Evolutionary conservation across 2,113 vertebrate genomes (phyloP).

Genomic region (Lipophrys pholis): DNA sequence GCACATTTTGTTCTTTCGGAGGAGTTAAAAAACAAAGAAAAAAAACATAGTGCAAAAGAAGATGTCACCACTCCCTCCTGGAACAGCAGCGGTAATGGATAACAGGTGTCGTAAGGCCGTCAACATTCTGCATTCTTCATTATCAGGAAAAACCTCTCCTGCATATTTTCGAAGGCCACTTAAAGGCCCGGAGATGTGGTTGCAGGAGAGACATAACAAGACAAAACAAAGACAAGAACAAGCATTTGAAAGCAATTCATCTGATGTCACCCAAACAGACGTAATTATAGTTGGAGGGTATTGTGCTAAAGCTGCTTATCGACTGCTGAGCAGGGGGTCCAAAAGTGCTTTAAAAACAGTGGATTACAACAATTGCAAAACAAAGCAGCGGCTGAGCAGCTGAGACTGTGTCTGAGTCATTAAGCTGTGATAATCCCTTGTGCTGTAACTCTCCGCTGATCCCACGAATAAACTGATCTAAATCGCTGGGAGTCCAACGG

Average conservation of each 20-base stretch:
- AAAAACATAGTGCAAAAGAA: no score
- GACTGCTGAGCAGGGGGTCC: conserved; percentile 18
- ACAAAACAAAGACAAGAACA: conserved; percentile 4
- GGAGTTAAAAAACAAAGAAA: no score
- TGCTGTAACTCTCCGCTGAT: conserved; percentile 21
- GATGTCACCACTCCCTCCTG: no score
- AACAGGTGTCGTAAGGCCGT: no score
- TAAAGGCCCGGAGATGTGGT: no score
- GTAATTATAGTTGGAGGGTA: conserved; percentile 12
- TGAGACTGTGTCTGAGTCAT: conserved; percentile 35
- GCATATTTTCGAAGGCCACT: no score
- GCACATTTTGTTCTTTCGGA: no score
- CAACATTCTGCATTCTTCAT: no score
- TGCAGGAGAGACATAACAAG: not conserved
- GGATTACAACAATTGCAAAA: conserved; percentile 28
- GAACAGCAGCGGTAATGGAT: no score
- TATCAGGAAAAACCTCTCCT: no score
- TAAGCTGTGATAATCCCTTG: conserved; percentile 42
- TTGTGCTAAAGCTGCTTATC: conserved; percentile 43
- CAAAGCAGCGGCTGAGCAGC: conserved; percentile 14
- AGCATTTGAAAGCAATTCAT: conserved; percentile 1
- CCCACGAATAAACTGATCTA: conserved; percentile 18
- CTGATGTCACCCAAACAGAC: not conserved
- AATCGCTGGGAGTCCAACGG: not conserved
- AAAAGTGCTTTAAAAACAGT: conserved; percentile 11